phyloP scores from a whole-genome alignment of 2,888 invertebrate genomes.

The Trileptium ribeirensis region DNA sequence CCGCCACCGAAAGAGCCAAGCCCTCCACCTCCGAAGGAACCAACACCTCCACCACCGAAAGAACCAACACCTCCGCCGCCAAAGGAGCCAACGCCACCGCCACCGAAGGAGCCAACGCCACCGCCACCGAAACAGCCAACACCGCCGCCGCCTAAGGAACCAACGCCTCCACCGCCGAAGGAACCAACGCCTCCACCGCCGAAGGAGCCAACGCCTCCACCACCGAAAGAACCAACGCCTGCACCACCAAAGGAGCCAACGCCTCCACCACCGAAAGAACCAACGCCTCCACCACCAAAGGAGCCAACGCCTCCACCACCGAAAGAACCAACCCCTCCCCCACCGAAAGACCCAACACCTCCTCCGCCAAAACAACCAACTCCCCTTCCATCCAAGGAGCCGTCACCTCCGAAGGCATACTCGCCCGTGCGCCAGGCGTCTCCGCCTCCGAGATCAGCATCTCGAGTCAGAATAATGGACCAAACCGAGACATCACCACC shows the following conservation, averaged over 20 bases:
- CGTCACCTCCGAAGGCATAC: background rate
- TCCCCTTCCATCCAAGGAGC: background rate
- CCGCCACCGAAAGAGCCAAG: conserved; percentile 15
- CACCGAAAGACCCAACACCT: background rate
- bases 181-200: conserved; percentile 13
- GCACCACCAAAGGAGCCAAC: background rate
- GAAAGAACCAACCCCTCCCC: conserved; percentile 6
- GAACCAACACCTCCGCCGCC: conserved; percentile 12
- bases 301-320: conserved; percentile 18
- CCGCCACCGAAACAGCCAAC: conserved; percentile 16
- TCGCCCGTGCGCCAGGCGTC: no score
- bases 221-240: background rate
- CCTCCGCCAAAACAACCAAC: background rate
- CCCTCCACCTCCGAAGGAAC: conserved; percentile 15
- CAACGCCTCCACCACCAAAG: background rate
- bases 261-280: background rate
- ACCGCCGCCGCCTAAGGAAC: conserved; percentile 16
- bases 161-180: background rate
- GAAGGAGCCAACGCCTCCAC: conserved; percentile 9
- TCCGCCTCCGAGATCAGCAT: no score
- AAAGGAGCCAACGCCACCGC: conserved; percentile 12
- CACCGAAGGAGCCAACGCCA: conserved; percentile 16
- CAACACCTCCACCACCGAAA: conserved; percentile 14
- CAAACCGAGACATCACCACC: no score
- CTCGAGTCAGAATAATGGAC: no score